Evolutionary conservation across 2,113 vertebrate species (phyloP).

Genomic region (Etheostoma cragini): DNA sequence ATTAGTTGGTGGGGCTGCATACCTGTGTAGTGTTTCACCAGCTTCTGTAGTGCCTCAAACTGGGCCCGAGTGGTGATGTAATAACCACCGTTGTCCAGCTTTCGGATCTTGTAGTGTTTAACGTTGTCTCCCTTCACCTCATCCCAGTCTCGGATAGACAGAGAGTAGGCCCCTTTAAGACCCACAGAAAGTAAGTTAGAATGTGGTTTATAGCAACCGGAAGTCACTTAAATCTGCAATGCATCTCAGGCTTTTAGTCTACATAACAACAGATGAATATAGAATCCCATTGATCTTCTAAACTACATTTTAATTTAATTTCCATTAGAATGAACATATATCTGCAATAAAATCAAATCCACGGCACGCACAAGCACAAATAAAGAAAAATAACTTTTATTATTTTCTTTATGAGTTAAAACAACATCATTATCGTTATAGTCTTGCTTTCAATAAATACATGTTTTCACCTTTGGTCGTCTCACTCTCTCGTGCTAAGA

Average conservation of each 20-base stretch:
- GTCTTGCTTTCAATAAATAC: background rate
- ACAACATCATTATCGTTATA: background rate
- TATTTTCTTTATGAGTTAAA: background rate
- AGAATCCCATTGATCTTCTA: background rate
- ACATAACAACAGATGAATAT: background rate
- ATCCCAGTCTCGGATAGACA: slow-evolving; percentile 98
- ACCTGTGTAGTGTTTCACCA: slow-evolving; percentile 99
- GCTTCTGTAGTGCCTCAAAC: slow-evolving; percentile 95
- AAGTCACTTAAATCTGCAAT: background rate
- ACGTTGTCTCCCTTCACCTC: slow-evolving; percentile 97
- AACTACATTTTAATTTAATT: background rate
- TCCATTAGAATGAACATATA: background rate
- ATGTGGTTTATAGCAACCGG: background rate
- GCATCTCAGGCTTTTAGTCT: background rate
- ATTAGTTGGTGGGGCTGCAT: slow-evolving; percentile 11
- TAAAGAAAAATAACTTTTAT: background rate
- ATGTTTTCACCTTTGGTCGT: slow-evolving; percentile 94
- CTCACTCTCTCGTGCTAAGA: slow-evolving; percentile 97
- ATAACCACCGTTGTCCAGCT: slow-evolving; percentile 97
- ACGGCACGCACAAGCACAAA: background rate
- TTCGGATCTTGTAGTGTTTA: slow-evolving; percentile 99
- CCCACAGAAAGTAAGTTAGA: background rate
- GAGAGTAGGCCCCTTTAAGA: slow-evolving; percentile 92
- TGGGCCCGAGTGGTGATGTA: slow-evolving; percentile 98
- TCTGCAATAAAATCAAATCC: background rate